phyloP scores from a whole-genome alignment of 2,113 vertebrate genomes.

The Hoplias malabaricus region DNA sequence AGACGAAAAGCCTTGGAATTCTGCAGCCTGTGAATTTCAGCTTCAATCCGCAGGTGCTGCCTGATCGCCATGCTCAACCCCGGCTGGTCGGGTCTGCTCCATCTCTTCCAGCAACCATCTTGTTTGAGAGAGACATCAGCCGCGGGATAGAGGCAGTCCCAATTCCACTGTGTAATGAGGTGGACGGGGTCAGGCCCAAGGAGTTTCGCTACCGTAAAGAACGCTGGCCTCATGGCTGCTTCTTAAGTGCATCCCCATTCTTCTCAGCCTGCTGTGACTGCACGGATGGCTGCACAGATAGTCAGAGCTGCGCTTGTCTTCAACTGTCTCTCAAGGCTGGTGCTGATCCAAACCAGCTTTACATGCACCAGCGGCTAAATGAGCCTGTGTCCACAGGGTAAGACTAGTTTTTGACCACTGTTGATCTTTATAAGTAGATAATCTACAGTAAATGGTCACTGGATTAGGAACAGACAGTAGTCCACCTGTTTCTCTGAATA shows the following conservation, averaged over 20 bases:
- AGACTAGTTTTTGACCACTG: slow-evolving; percentile 76
- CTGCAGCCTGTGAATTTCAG: slow-evolving; percentile 88
- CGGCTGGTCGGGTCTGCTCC: slow-evolving; percentile 39
- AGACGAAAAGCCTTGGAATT: slow-evolving; percentile 77
- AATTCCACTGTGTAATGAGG: slow-evolving; percentile 77
- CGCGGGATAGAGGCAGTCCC: slow-evolving; percentile 81
- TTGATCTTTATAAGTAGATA: too few relatives aligned
- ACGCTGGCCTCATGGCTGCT: slow-evolving; percentile 86
- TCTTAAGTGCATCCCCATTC: slow-evolving; percentile 72
- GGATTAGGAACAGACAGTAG: too few relatives aligned
- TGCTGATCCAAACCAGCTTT: slow-evolving; percentile 59
- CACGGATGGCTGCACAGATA: slow-evolving; percentile 80
- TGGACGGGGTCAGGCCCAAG: slow-evolving; percentile 67
- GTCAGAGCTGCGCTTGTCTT: slow-evolving; percentile 79
- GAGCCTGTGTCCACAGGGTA: slow-evolving; percentile 79
- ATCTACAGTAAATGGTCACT: too few relatives aligned
- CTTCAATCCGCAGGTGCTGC: slow-evolving; percentile 79
- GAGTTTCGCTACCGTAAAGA: slow-evolving; percentile 87
- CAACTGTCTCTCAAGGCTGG: slow-evolving; percentile 70
- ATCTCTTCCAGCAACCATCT: slow-evolving; percentile 54
- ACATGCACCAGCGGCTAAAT: slow-evolving; percentile 80
- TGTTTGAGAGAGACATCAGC: slow-evolving; percentile 84
- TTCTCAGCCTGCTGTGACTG: slow-evolving; percentile 86
- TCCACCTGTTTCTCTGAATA: too few relatives aligned
- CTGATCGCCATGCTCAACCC: slow-evolving; percentile 69